Evolutionary conservation across 2,113 vertebrate species (phyloP).

Genomic region (pig (Sus scrofa)): T2T-Sscrofa CM000812.6:9640001-9640500

Average conservation of each 20-base stretch:
- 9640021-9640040: neutral
- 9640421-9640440: neutral
- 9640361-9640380: neutral
- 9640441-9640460: neutral
- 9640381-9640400: neutral
- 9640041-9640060: neutral
- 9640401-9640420: neutral
- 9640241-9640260: neutral
- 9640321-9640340: neutral
- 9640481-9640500: neutral
- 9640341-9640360: neutral
- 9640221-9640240: neutral
- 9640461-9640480: neutral
- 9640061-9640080: rapidly evolving
- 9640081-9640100: neutral
- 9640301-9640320: neutral
- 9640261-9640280: neutral
- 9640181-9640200: neutral
- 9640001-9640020: neutral
- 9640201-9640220: neutral
- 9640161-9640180: neutral
- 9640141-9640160: neutral
- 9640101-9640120: neutral
- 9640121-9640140: neutral
- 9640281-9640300: neutral